Conservation (phyloP, 2,113 vertebrate genomes). For the Euleptes europaea region DNA sequence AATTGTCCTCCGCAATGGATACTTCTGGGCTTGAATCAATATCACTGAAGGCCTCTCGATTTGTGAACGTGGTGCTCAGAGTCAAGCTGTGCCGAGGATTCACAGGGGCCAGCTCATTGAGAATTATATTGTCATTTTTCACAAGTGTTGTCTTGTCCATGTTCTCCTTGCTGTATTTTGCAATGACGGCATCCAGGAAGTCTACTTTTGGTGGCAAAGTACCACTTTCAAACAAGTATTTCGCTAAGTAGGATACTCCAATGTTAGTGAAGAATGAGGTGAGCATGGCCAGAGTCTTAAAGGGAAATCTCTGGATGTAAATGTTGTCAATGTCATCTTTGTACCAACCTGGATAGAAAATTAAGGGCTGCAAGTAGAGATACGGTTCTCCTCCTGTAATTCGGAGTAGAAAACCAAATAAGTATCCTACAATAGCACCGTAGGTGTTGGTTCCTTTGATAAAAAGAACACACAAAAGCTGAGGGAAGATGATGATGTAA, state of each 20-base stretch:
- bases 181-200: conserved; percentile 91
- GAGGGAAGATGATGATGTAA: conserved; percentile 98
- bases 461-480: conserved; percentile 94
- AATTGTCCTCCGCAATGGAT: conserved; percentile 81
- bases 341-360: conserved; percentile 90
- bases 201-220: conserved; percentile 90
- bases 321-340: conserved; percentile 79
- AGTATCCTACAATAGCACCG: conserved; percentile 88
- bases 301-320: conserved; percentile 90
- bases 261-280: conserved; percentile 90
- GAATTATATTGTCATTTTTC: conserved; percentile 89
- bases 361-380: conserved; percentile 89
- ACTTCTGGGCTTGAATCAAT: conserved; percentile 85
- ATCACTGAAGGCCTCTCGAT: conserved; percentile 86
- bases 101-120: conserved; percentile 92
- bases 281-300: conserved; percentile 92
- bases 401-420: conserved; percentile 89
- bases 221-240: conserved; percentile 96
- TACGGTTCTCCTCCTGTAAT: conserved; percentile 95
- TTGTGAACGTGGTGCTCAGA: conserved; percentile 87
- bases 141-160: conserved; percentile 97
- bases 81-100: conserved; percentile 80
- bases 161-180: conserved; percentile 93
- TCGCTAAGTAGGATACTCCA: conserved; percentile 86
- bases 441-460: conserved; percentile 96